Evolutionary conservation across 2,113 vertebrate species (phyloP).

Genomic region (Grantiella picta): DNA sequence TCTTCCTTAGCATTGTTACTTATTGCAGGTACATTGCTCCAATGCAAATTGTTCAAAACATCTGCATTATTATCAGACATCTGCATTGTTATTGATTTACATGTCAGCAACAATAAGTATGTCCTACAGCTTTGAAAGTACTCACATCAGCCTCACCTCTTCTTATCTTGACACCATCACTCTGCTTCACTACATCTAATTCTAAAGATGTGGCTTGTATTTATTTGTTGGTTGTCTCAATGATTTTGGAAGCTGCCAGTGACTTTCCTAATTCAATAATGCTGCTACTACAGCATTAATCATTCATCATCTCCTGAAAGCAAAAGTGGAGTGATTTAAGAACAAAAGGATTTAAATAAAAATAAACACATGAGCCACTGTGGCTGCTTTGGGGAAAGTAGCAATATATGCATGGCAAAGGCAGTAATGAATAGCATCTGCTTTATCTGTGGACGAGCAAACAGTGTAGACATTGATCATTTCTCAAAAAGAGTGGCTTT

Average conservation of each 20-base stretch:
- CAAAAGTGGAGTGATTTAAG: conserved; percentile 50
- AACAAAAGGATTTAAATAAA: conserved; percentile 63
- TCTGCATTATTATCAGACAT: background rate
- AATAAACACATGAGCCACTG: conserved; percentile 60
- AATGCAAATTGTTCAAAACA: background rate
- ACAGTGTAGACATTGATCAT: conserved; percentile 79
- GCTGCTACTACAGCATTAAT: conserved; percentile 46
- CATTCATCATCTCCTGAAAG: conserved; percentile 59
- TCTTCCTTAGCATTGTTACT: background rate
- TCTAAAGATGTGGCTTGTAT: conserved; percentile 18
- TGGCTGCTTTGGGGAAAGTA: conserved; percentile 56
- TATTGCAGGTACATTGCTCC: background rate
- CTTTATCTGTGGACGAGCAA: conserved; percentile 75
- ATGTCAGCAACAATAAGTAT: background rate
- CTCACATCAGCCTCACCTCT: background rate
- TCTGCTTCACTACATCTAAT: background rate
- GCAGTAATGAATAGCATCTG: conserved; percentile 87
- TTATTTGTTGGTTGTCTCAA: conserved; percentile 51
- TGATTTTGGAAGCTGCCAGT: conserved; percentile 39
- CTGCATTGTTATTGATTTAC: too few species aligned
- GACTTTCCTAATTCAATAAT: conserved; percentile 44
- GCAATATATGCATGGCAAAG: conserved; percentile 62
- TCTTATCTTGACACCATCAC: background rate
- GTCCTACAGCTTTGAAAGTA: background rate
- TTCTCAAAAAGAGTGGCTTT: conserved; percentile 72